phyloP scores from a whole-genome alignment of 2,113 vertebrate genomes.

The Leptobrachium leishanense region DNA sequence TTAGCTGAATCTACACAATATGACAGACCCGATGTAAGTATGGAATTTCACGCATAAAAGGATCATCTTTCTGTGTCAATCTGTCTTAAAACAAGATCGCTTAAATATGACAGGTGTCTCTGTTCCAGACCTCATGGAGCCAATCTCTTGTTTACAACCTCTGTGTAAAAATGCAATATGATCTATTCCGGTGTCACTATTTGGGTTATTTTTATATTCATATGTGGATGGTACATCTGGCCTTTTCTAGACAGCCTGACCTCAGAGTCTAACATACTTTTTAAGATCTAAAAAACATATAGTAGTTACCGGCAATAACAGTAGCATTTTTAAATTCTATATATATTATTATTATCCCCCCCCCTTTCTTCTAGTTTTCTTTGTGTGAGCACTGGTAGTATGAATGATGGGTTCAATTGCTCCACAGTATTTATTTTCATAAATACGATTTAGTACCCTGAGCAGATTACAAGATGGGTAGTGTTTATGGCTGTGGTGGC shows the following conservation, averaged over 20 bases:
- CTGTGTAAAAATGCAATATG: conserved; percentile 18
- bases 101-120: conserved; percentile 32
- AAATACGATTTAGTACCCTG: too few species aligned
- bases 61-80: conserved; percentile 37
- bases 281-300: too few species aligned
- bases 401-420: too few species aligned
- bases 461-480: too few species aligned
- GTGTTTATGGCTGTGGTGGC: too few species aligned
- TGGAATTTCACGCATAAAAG: conserved; percentile 15
- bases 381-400: too few species aligned
- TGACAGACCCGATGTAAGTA: conserved; percentile 4
- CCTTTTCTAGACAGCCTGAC: background rate
- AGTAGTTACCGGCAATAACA: too few species aligned
- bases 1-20: background rate
- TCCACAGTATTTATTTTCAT: too few species aligned
- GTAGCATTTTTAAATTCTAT: too few species aligned
- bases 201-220: conserved; percentile 22
- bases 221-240: background rate
- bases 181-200: conserved; percentile 13
- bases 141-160: conserved; percentile 21
- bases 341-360: too few species aligned
- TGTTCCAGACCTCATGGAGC: conserved; percentile 37
- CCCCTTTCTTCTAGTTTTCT: too few species aligned
- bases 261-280: background rate
- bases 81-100: conserved; percentile 21